phyloP scores from a whole-genome alignment of 1,140 invertebrate species.

The Sipha flava region DNA sequence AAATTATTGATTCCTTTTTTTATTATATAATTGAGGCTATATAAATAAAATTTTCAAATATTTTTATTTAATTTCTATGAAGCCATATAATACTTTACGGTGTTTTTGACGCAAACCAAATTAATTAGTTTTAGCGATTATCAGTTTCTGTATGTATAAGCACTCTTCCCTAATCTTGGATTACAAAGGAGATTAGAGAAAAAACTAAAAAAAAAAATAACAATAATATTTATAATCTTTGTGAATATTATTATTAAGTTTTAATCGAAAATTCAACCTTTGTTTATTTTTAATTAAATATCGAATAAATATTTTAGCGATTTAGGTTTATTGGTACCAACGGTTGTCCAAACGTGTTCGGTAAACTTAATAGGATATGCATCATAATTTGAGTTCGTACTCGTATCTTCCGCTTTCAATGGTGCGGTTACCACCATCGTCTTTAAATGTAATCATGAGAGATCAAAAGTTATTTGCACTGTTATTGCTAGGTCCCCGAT shows the following conservation, averaged over 20 bases:
- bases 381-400: background rate
- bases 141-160: background rate
- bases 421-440: too few species aligned
- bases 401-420: too few species aligned
- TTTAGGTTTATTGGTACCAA: background rate
- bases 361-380: background rate
- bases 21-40: too few species aligned
- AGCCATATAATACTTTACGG: too few species aligned
- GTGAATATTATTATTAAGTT: conserved; percentile 14
- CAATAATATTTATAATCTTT: background rate
- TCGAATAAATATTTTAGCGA: conserved; percentile 14
- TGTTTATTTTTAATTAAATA: conserved; percentile 31
- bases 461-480: too few species aligned
- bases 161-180: background rate
- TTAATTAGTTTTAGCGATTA: background rate
- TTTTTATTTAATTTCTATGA: too few species aligned
- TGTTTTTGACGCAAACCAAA: too few species aligned
- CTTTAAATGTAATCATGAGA: too few species aligned
- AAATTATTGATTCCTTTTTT: too few species aligned
- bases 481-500: too few species aligned
- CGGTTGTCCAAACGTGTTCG: background rate
- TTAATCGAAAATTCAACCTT: conserved; percentile 24
- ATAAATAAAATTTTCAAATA: too few species aligned
- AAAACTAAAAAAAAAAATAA: background rate
- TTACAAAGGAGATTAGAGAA: background rate